Evolutionary conservation across 2,888 invertebrate species (phyloP).

Genomic region (Teinopalpus imperialis): DNA sequence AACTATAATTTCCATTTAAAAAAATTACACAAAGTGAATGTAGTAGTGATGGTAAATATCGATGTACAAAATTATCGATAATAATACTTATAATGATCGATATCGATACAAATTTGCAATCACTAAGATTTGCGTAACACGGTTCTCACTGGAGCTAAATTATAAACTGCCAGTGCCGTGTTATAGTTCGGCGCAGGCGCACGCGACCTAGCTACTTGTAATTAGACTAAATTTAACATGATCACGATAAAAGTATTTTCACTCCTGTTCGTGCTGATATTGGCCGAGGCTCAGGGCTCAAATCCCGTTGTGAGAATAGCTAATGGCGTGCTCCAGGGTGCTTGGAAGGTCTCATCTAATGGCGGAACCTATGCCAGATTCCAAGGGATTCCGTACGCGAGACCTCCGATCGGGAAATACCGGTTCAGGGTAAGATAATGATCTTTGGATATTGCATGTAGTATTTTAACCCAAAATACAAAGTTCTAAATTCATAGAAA

Average conservation of each 20-base stretch:
- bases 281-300: slow-evolving; percentile 42
- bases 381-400: slow-evolving; percentile 85
- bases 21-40: too few species aligned
- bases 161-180: slow-evolving; percentile 31
- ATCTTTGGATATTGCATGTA: too few species aligned
- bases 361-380: slow-evolving; percentile 80
- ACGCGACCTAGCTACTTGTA: slow-evolving; percentile 35
- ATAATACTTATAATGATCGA: too few species aligned
- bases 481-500: too few species aligned
- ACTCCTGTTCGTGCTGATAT: slow-evolving; percentile 34
- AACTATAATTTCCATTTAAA: too few species aligned
- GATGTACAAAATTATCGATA: too few species aligned
- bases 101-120: too few species aligned
- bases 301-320: slow-evolving; percentile 57
- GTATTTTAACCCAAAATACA: too few species aligned
- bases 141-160: too few species aligned
- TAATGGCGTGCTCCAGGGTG: slow-evolving; percentile 58
- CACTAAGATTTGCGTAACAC: too few species aligned
- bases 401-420: slow-evolving; percentile 83
- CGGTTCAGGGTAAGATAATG: slow-evolving; percentile 83
- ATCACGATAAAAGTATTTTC: slow-evolving; percentile 42
- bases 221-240: slow-evolving; percentile 39
- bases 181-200: slow-evolving; percentile 37
- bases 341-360: slow-evolving; percentile 63
- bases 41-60: too few species aligned